These are phyloP conservation scores for Ceryle rudis DNA, from an alignment of 2,797 vertebrate species.

Conservation along the genomic window DNA sequence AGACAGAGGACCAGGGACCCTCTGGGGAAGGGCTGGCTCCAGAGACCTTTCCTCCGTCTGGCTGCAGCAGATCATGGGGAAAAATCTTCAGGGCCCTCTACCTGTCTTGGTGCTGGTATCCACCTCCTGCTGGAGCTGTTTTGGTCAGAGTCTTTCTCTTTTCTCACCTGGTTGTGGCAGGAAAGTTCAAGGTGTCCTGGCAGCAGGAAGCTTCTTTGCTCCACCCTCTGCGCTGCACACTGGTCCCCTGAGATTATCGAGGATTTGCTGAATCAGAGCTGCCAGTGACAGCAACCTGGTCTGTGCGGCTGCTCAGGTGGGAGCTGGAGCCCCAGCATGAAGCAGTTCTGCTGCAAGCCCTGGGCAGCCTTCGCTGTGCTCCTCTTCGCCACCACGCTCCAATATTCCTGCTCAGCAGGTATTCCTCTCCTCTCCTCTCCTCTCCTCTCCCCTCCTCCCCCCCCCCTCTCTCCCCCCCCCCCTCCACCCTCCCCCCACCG, in stretches of 20 bases:
- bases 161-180: not conserved
- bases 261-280: not conserved
- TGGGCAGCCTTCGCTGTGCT: not conserved
- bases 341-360: not conserved
- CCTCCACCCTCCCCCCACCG: too few relatives aligned
- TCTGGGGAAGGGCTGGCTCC: not conserved
- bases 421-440: not conserved
- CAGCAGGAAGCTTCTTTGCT: slow-evolving; percentile 61
- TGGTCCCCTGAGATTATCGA: not conserved
- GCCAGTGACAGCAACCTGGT: not conserved
- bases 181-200: slow-evolving; percentile 53
- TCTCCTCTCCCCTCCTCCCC: too few relatives aligned
- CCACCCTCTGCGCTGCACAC: slow-evolving; percentile 70
- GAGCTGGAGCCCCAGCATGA: not conserved
- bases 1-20: not conserved
- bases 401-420: slow-evolving; percentile 65
- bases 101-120: not conserved
- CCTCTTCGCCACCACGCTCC: not conserved
- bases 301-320: accelerated
- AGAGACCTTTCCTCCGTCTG: not conserved
- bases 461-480: too few relatives aligned
- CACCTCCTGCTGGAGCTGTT: not conserved
- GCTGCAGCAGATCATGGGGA: not conserved
- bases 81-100: not conserved
- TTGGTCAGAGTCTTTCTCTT: not conserved